These are phyloP conservation scores for Conistra vaccinii DNA, from an alignment of 2,888 invertebrate genomes.

Conservation along the genomic window DNA sequence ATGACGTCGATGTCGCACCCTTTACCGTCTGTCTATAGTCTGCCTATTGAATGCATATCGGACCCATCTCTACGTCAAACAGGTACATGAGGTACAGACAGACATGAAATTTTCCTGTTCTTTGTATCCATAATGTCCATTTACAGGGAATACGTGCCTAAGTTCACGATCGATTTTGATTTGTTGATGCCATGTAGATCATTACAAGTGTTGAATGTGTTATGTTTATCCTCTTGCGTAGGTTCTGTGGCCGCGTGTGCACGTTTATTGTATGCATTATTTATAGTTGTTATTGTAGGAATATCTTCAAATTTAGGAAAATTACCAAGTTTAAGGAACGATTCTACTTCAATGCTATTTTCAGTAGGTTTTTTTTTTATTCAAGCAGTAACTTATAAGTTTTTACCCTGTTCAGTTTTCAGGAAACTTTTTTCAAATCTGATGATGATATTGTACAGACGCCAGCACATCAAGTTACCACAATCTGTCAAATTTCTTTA, in stretches of 20 bases:
- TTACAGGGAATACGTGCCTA: slow-evolving; percentile 78
- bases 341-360: not conserved
- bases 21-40: slow-evolving; percentile 64
- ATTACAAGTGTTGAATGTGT: slow-evolving; percentile 74
- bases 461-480: too few relatives aligned
- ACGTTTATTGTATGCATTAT: slow-evolving; percentile 65
- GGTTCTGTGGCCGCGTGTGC: slow-evolving; percentile 43
- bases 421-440: not conserved
- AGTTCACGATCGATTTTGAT: slow-evolving; percentile 80
- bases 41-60: slow-evolving; percentile 75
- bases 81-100: slow-evolving; percentile 64
- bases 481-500: too few relatives aligned
- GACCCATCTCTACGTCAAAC: slow-evolving; percentile 74
- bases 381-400: not conserved
- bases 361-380: not conserved
- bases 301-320: slow-evolving; percentile 6
- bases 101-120: slow-evolving; percentile 83
- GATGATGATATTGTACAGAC: not conserved
- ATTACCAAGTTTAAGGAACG: not conserved
- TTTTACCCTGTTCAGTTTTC: not conserved
- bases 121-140: slow-evolving; percentile 77
- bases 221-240: slow-evolving; percentile 75
- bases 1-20: slow-evolving; percentile 60
- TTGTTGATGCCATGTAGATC: slow-evolving; percentile 79
- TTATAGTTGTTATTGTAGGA: slow-evolving; percentile 45